Evolutionary conservation across 2,888 invertebrate species (phyloP), one percentile per base, ranked within the genome.

Genomic region (Heterodera filipjevi): DNA sequence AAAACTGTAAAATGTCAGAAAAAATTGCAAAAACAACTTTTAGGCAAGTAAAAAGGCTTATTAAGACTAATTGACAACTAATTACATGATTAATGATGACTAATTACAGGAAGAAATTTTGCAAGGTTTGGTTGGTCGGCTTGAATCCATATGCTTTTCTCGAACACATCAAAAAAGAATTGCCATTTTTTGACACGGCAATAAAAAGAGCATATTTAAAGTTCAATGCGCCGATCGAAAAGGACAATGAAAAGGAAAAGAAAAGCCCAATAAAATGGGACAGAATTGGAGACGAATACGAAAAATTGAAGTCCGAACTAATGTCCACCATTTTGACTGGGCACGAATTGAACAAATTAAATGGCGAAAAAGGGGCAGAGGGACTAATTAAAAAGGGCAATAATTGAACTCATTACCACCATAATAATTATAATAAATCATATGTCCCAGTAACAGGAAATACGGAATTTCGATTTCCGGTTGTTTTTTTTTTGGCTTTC

Each of bases 111-210:
- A 59, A 59, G 59, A 59, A 59, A 22, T 59, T 27, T n/a, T 59
- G 59, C 59, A 59, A n/a, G 27, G 12, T 59, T 59, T 59, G 59
- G 59, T 22, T 59, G 59, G 59, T 59, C 27, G 59, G 59, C 59
- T n/a, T 59, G 27, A 59, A 59, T n/a, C 59, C 59, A 12, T 10
- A 5, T 27, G 27, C 10, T 27, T 59, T 59, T n/a, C 27, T 59
- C 8, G 59, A 59, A 59, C 10, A 59, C 6, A 12, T n/a, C n/a
- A 59, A 59, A 27, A 59, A 59, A 10, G 59, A 59, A 27, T 59
- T 59, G 59, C 27, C 27, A 1, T 59, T 59, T 59, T 59, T 59
- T n/a, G 59, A 59, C 27, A 27, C 27, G 59, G 12, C 59, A n/a
- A 59, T 59, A 6, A 59, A 59, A 59, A n/a, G 59, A 12, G 59